These are phyloP conservation scores for Ophioderma brevispina DNA, from an alignment of 35 echinoderm and acorn worm species.

Conservation along the genomic window DNA sequence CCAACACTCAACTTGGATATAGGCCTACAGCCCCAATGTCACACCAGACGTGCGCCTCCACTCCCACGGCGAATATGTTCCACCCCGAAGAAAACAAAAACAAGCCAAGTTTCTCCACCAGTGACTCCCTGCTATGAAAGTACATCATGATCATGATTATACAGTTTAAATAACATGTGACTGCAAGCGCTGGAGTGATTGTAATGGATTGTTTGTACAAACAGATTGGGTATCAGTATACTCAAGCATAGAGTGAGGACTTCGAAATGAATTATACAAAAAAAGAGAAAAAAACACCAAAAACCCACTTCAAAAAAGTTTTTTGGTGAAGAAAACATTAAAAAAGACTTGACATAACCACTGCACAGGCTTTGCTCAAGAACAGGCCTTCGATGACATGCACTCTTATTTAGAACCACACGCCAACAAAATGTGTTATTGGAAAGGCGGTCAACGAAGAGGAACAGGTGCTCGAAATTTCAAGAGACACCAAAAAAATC, in stretches of 20 bases:
- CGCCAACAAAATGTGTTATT: constrained; percentile 45
- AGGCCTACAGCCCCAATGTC: not conserved
- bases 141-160: not conserved
- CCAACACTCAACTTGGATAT: not conserved
- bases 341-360: not conserved
- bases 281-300: not conserved
- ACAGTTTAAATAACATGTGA: not conserved
- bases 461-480: not conserved
- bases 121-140: not conserved
- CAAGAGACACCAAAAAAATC: constrained; percentile 28
- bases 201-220: not conserved
- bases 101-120: not conserved
- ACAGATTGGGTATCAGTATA: not conserved
- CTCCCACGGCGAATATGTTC: not conserved
- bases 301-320: not conserved
- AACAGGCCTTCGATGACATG: constrained; percentile 29
- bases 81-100: not conserved
- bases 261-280: not conserved
- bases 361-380: constrained; percentile 37
- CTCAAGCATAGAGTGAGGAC: not conserved
- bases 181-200: not conserved
- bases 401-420: not conserved
- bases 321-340: not conserved
- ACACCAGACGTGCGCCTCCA: not conserved
- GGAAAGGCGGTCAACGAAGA: constrained; percentile 11